Evolutionary conservation across 2,113 vertebrate species (phyloP).

Genomic region (Scalopus aquaticus): DNA sequence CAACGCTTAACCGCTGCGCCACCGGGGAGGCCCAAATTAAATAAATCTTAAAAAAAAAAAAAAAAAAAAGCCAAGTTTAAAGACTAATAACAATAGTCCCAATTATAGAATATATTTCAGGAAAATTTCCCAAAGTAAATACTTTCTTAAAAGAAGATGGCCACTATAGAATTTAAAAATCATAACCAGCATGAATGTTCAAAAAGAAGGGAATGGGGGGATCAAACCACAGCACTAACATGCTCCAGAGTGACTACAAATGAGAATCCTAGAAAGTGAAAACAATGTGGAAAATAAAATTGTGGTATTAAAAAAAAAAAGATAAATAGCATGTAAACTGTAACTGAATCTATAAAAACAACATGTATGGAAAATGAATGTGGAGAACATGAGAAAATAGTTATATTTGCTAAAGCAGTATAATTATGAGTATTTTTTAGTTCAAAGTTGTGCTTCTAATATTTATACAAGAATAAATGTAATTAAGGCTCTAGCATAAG

Average conservation of each 20-base stretch:
- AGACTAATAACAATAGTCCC: neutral
- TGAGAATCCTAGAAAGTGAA: neutral
- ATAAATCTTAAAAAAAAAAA: too few species aligned
- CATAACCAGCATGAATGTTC: neutral
- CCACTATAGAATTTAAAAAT: neutral
- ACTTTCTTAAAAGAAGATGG: conserved; percentile 32
- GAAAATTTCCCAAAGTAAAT: neutral
- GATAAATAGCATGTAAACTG: neutral
- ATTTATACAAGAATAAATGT: neutral
- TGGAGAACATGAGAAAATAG: neutral
- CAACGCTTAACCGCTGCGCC: too few species aligned
- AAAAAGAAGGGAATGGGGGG: neutral
- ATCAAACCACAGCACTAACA: neutral
- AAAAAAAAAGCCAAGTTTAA: neutral
- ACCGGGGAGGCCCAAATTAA: too few species aligned
- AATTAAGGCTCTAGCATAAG: neutral
- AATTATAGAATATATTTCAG: neutral
- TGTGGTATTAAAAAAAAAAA: neutral
- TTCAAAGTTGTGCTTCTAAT: neutral
- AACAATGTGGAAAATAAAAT: neutral
- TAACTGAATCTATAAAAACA: neutral
- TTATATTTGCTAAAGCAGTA: neutral
- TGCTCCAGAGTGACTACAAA: neutral
- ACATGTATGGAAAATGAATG: neutral
- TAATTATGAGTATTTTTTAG: neutral